phyloP scores from a whole-genome alignment of 2,888 invertebrate genomes.

The Clanis bilineata region DNA sequence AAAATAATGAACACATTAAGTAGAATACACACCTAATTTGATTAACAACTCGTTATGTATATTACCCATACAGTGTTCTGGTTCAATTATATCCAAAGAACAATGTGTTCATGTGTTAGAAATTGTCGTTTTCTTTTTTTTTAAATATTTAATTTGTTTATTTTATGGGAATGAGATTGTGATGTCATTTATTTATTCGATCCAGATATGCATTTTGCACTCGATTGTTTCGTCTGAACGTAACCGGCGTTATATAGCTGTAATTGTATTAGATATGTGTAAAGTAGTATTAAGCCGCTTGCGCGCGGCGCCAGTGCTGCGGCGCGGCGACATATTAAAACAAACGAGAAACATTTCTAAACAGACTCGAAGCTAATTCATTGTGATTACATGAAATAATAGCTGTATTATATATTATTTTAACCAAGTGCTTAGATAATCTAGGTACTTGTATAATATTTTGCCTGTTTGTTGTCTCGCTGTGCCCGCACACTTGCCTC shows the following conservation, averaged over 20 bases:
- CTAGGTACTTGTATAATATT: too few relatives aligned
- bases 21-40: constrained; percentile 29
- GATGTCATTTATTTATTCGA: constrained; percentile 70
- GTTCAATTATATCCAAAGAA: constrained; percentile 63
- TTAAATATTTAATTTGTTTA: constrained; percentile 30
- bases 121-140: constrained; percentile 51
- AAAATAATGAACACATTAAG: constrained; percentile 38
- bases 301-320: constrained; percentile 13
- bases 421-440: too few relatives aligned
- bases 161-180: constrained; percentile 54
- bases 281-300: constrained; percentile 33
- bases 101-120: constrained; percentile 75
- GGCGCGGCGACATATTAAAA: too few relatives aligned
- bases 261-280: constrained; percentile 30
- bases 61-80: constrained; percentile 10
- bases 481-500: neutral
- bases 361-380: too few relatives aligned
- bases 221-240: constrained; percentile 43
- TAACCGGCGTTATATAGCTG: constrained; percentile 44
- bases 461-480: too few relatives aligned
- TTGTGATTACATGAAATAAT: too few relatives aligned
- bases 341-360: too few relatives aligned
- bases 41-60: constrained; percentile 3
- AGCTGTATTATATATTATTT: too few relatives aligned
- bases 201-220: constrained; percentile 75